Conservation (phyloP, 2,797 vertebrate genomes). For the Champsocephalus gunnari region DNA sequence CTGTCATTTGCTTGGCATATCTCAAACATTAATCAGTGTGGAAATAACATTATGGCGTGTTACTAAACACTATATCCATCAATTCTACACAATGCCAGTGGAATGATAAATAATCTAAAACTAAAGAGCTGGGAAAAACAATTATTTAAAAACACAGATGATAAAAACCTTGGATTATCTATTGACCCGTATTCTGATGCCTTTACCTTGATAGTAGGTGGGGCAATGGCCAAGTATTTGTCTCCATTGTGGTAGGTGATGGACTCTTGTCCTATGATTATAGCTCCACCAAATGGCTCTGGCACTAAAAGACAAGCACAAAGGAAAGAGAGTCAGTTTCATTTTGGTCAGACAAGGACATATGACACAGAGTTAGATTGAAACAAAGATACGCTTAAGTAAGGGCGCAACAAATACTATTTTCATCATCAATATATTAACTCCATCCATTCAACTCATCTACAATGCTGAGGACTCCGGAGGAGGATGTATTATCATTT, state of each 20-base stretch:
- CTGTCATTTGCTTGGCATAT: background rate
- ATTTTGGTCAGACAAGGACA: background rate
- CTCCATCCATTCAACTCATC: no score
- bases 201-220: constrained; percentile 97
- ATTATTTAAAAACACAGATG: background rate
- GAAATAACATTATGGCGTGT: background rate
- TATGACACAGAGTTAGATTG: background rate
- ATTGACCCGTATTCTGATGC: background rate
- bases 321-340: background rate
- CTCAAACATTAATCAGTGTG: background rate
- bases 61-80: background rate
- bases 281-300: constrained; percentile 97
- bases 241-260: constrained; percentile 99
- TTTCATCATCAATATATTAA: background rate
- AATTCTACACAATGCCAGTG: background rate
- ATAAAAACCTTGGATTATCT: background rate
- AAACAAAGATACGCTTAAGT: background rate
- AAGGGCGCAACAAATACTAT: background rate
- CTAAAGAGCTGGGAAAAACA: background rate
- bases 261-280: constrained; percentile 99
- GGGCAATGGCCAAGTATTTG: constrained; percentile 97
- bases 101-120: background rate
- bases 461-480: background rate
- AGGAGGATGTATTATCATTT: no score
- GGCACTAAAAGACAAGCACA: constrained; percentile 87